Conservation (phyloP, 2,797 vertebrate genomes). For the Crenuchus spilurus region DNA sequence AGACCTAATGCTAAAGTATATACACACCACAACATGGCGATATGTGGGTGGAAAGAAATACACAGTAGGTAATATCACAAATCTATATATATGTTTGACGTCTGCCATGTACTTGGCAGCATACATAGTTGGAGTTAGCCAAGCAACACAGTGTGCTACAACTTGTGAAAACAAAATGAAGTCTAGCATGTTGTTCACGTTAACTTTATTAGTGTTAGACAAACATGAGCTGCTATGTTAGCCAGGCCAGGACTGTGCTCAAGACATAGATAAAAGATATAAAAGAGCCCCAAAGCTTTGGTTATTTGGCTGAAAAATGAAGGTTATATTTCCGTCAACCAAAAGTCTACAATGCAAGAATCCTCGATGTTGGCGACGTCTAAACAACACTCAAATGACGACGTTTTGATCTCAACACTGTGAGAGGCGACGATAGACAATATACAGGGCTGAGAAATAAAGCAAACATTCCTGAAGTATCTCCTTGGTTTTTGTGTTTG, state of each 20-base stretch:
- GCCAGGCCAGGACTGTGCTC: constrained; percentile 8
- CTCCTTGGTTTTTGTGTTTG: constrained; percentile 28
- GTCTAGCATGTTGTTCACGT: constrained; percentile 43
- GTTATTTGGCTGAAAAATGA: constrained; percentile 3
- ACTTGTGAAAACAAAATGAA: constrained; percentile 46
- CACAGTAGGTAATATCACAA: not conserved
- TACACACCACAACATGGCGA: not conserved
- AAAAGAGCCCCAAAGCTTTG: not conserved
- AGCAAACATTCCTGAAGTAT: constrained; percentile 29
- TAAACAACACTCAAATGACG: not conserved
- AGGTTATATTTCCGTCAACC: constrained; percentile 7
- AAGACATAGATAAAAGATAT: constrained; percentile 21
- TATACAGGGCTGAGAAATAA: not conserved
- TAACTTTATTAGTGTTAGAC: constrained; percentile 50
- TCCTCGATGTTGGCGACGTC: not conserved
- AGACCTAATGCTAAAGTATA: constrained; percentile 7
- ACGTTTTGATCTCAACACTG: not conserved
- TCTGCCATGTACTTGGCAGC: constrained; percentile 27
- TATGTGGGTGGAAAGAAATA: constrained; percentile 11
- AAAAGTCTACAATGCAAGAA: not conserved
- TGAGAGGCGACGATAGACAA: not conserved
- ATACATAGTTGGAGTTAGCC: constrained; percentile 11
- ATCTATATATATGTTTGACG: constrained; percentile 22
- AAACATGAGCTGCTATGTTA: constrained; percentile 36
- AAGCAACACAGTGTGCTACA: constrained; percentile 42